Percentiles rank a stretch among this genome's conserved stretches.
Evolutionary conservation across 2,888 invertebrate species (phyloP).

Genomic region (Schizotus pectinicornis): DNA sequence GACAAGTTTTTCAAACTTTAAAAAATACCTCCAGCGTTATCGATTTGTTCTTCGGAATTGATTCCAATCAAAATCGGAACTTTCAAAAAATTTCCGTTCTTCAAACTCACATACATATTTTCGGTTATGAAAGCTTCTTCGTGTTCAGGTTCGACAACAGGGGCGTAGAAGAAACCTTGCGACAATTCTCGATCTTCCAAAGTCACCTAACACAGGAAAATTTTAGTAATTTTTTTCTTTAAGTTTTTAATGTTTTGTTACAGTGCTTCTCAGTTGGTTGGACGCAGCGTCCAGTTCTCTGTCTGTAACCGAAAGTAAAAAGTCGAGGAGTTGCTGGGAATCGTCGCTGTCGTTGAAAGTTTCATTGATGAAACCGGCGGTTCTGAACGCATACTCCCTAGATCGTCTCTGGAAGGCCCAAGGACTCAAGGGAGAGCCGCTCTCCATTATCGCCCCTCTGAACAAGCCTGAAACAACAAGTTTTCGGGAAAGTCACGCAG

Average conservation of each 20-base stretch:
- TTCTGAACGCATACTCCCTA: conserved; percentile 19
- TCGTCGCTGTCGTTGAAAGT: conserved; percentile 18
- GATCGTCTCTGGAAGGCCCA: conserved; percentile 27
- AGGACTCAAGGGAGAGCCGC: conserved; percentile 31
- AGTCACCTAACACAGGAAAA: background rate
- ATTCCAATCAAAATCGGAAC: too few relatives aligned
- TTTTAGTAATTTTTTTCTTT: background rate
- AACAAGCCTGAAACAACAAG: conserved; percentile 11
- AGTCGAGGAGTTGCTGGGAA: conserved; percentile 20
- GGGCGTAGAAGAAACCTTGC: too few relatives aligned
- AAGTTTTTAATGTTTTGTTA: background rate
- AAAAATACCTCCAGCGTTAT: too few relatives aligned
- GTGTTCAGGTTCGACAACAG: too few relatives aligned
- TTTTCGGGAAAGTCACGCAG: background rate
- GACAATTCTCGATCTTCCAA: too few relatives aligned
- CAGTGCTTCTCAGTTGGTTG: background rate
- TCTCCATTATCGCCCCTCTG: conserved; percentile 31
- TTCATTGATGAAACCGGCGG: conserved; percentile 24
- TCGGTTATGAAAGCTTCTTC: too few relatives aligned
- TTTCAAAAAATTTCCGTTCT: too few relatives aligned
- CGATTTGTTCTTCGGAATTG: too few relatives aligned
- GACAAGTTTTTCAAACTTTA: too few relatives aligned
- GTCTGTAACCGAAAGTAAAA: conserved; percentile 25
- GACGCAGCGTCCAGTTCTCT: conserved; percentile 18
- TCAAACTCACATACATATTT: too few relatives aligned